Conservation (phyloP, 2,888 invertebrate species). For the Phengaris alcon region DNA sequence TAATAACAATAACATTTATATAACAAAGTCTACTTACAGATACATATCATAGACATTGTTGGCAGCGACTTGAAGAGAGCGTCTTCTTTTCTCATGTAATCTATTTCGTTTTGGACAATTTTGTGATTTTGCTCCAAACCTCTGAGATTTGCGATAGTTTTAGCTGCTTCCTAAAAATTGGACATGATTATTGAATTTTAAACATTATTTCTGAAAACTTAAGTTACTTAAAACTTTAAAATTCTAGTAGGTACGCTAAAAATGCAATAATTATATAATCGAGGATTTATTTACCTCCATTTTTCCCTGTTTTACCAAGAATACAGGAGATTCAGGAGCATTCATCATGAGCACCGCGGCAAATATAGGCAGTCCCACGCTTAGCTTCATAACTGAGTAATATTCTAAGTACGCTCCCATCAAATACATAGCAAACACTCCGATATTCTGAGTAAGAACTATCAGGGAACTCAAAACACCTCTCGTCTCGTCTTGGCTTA, state of each 20-base stretch:
- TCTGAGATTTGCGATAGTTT: conserved; percentile 49
- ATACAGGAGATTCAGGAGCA: conserved; percentile 25
- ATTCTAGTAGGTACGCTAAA: too few species aligned
- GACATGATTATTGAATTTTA: neutral
- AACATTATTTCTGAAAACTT: too few species aligned
- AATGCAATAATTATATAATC: too few species aligned
- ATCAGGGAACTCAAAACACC: conserved; percentile 31
- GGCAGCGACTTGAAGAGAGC: conserved; percentile 47
- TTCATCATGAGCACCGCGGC: conserved; percentile 22
- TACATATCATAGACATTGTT: conserved; percentile 45
- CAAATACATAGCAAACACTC: conserved; percentile 33
- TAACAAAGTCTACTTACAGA: conserved; percentile 46
- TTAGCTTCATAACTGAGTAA: conserved; percentile 7
- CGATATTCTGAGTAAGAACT: conserved; percentile 30
- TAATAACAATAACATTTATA: too few species aligned
- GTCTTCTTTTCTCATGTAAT: conserved; percentile 49
- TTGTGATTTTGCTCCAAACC: conserved; percentile 48
- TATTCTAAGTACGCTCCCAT: conserved; percentile 33
- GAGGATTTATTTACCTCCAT: conserved; percentile 22
- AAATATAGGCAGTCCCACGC: conserved; percentile 16
- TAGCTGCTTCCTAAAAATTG: conserved; percentile 33
- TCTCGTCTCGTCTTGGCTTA: conserved; percentile 33
- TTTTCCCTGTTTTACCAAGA: conserved; percentile 30
- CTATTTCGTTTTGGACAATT: conserved; percentile 48
- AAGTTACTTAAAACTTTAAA: too few species aligned